Percentiles rank a stretch among this genome's conserved stretches.
Conservation (phyloP, 2,113 vertebrate species). For the Silurus glanis region DNA sequence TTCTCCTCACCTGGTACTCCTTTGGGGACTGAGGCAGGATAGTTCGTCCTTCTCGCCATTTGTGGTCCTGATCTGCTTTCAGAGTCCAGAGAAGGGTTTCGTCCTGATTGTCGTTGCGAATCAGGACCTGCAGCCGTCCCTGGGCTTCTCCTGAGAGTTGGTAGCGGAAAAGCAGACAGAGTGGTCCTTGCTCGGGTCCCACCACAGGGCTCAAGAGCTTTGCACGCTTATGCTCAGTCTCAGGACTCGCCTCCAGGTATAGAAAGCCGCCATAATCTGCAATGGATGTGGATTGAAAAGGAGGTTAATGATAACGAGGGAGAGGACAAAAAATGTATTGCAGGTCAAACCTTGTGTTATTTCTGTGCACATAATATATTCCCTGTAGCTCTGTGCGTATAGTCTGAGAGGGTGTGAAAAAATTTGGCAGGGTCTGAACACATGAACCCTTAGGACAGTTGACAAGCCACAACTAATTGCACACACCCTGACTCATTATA, state of each 20-base stretch:
- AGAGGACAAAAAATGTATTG: not conserved
- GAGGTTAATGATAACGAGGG: not conserved
- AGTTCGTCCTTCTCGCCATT: conserved; percentile 92
- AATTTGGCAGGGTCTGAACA: conserved; percentile 17
- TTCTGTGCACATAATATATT: conserved; percentile 1
- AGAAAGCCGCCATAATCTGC: conserved; percentile 84
- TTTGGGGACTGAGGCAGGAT: conserved; percentile 88
- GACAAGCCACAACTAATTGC: conserved; percentile 13
- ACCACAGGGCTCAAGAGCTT: conserved; percentile 87
- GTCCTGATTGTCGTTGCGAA: conserved; percentile 83
- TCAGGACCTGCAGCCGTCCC: conserved; percentile 82
- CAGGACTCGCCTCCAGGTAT: conserved; percentile 79
- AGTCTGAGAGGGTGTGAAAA: conserved; percentile 32
- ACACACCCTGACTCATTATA: not conserved
- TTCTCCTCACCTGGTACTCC: conserved; percentile 82
- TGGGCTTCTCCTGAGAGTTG: conserved; percentile 81
- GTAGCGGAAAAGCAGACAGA: conserved; percentile 93
- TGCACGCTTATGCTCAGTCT: conserved; percentile 80
- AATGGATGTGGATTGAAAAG: conserved; percentile 8
- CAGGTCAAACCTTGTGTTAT: not conserved
- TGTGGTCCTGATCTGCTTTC: conserved; percentile 84
- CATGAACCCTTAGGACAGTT: not conserved
- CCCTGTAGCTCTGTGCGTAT: conserved; percentile 1
- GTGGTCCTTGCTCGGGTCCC: conserved; percentile 78
- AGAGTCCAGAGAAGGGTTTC: conserved; percentile 88